phyloP scores from a whole-genome alignment of 1,140 invertebrate species.

The Conopomorpha cramerella region DNA sequence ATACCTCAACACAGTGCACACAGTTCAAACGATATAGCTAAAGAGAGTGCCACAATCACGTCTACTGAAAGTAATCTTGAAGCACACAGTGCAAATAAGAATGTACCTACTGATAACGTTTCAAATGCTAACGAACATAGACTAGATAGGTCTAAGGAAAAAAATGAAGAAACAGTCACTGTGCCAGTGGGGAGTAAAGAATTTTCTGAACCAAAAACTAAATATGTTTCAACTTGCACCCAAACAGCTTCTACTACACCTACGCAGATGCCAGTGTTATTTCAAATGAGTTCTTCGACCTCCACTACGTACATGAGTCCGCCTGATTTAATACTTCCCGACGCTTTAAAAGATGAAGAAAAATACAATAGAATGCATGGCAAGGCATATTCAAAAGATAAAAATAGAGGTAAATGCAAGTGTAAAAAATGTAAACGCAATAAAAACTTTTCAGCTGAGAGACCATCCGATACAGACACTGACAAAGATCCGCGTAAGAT shows the following conservation, averaged over 20 bases:
- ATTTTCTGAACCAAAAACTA: neutral
- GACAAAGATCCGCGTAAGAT: no score
- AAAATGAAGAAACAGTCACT: neutral
- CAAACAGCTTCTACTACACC: constrained; percentile 35
- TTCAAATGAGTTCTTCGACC: constrained; percentile 51
- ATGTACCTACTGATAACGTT: neutral
- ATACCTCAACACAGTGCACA: no score
- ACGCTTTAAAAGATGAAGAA: constrained; percentile 23
- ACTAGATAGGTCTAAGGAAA: no score
- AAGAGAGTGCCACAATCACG: neutral
- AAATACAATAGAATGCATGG: constrained; percentile 1
- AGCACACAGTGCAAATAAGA: neutral
- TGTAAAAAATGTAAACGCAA: constrained; percentile 7
- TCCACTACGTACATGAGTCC: constrained; percentile 57
- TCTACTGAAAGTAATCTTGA: neutral
- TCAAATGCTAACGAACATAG: no score
- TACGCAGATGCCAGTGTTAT: constrained; percentile 23
- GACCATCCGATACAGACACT: no score
- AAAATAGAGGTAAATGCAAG: constrained; percentile 7
- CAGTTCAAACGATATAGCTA: no score
- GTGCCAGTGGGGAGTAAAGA: neutral
- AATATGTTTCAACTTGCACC: constrained; percentile 22
- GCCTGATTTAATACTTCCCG: constrained; percentile 41
- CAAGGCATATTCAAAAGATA: neutral
- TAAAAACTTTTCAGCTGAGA: constrained; percentile 1